Percentiles rank a stretch among this genome's conserved stretches.
phyloP scores from a whole-genome alignment of 2,888 invertebrate genomes.

The Lysandra coridon region DNA sequence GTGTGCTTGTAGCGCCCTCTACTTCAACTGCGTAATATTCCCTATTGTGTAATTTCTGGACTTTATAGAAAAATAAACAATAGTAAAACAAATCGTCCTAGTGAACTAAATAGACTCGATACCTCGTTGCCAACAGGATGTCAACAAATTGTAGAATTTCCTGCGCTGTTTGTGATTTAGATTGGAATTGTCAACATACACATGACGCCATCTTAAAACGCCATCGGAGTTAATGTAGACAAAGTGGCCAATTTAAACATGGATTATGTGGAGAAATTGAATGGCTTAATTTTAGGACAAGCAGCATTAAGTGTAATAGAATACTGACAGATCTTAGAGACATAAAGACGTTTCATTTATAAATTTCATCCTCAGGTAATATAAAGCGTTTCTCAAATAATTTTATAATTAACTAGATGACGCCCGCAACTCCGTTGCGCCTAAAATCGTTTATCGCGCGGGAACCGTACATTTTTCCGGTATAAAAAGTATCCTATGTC shows the following conservation, averaged over 20 bases:
- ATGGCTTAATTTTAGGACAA: background rate
- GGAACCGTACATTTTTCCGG: no score
- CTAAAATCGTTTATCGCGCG: no score
- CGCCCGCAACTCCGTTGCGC: no score
- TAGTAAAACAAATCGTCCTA: background rate
- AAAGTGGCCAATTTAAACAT: background rate
- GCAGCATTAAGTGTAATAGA: background rate
- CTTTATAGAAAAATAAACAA: background rate
- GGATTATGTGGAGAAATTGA: background rate
- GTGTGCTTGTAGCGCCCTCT: no score
- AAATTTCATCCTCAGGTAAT: background rate
- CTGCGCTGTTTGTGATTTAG: constrained; percentile 7
- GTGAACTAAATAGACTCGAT: constrained; percentile 13
- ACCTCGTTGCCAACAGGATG: constrained; percentile 4
- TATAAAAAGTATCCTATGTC: no score
- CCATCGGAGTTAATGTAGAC: background rate
- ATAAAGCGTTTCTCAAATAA: no score
- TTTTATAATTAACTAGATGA: no score
- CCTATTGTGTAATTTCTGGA: no score
- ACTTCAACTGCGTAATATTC: no score
- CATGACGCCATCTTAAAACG: background rate
- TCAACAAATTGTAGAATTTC: constrained; percentile 3
- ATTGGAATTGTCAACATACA: constrained; percentile 6
- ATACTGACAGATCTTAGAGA: background rate
- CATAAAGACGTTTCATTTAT: background rate